Evolutionary conservation across 2,888 invertebrate genomes (phyloP), one percentile per base, ranked within the genome.

Genomic region (Hyppa rectilinea): DNA sequence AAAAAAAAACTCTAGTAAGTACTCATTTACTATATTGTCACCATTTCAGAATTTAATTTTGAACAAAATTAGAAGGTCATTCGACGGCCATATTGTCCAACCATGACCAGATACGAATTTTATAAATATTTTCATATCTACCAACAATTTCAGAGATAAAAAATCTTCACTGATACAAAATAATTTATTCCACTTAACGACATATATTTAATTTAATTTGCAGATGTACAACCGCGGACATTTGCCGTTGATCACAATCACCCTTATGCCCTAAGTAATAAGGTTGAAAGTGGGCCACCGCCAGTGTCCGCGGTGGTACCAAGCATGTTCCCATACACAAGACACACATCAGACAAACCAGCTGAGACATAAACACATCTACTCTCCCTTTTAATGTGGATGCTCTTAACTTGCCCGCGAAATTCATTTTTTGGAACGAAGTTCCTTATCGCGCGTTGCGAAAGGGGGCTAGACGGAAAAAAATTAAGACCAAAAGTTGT

Each of bases 131-230:
- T 38, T 60, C 5, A 59, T 31, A 67, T 53, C 58, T 69, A 71
- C 70, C 56, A 70, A 73, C 29, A 75, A 68, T 61, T 71, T 65
- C 6, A 72, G 49, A 69, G 47, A 55, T 56, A 50, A 62, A 53
- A 45, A 26, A 53, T 65, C 34, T 70, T 64, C 14, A 40, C 20
- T 40, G 47, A 62, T 26, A 56, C 43, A 67, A 74, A 78, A 78
- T 78, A 83, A 81, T 73, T 71, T 62, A 84, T 75, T 65, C 26
- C 59, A 70, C 56, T 31, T 65, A 47, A 71, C 40, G 59, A 52
- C 53, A 56, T 62, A 71, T 36, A 29, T 26, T 55, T 52, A 55
- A 29, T 63, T 64, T 68, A 38, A 45, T 66, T 38, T 45, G 59
- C 55, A 73, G 60, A 43, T 62, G 43, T 56, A n/a, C n/a, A n/a